phyloP scores from a whole-genome alignment of 1,140 invertebrate genomes.

The Orchesella cincta region DNA sequence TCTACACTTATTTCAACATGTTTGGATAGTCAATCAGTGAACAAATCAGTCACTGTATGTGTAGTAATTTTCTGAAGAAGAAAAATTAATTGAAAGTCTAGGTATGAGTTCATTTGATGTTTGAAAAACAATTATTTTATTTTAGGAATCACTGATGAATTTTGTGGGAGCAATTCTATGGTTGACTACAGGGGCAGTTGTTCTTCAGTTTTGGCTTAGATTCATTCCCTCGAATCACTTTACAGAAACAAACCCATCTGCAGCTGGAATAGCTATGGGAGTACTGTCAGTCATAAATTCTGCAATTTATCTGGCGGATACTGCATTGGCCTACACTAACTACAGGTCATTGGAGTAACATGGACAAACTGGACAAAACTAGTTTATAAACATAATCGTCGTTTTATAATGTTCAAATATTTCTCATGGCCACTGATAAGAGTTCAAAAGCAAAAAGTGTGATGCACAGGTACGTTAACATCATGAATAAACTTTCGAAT shows the following conservation, averaged over 20 bases:
- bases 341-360: constrained; percentile 51
- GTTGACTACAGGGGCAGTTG: constrained; percentile 76
- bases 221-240: constrained; percentile 50
- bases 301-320: constrained; percentile 74
- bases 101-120: no score
- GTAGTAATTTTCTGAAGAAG: neutral
- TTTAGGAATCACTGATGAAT: constrained; percentile 82
- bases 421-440: no score
- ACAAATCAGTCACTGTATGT: constrained; percentile 41
- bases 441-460: no score
- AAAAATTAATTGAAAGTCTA: no score
- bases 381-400: no score
- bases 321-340: constrained; percentile 72
- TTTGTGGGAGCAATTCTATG: constrained; percentile 79
- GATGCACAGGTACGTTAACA: no score
- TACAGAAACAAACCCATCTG: constrained; percentile 41
- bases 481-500: no score
- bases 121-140: neutral
- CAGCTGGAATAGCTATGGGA: constrained; percentile 74
- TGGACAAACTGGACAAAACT: no score
- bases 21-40: constrained; percentile 72
- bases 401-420: no score
- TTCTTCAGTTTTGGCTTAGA: constrained; percentile 76
- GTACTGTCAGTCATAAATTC: constrained; percentile 74
- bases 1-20: constrained; percentile 70